Evolutionary conservation across 2,888 invertebrate species (phyloP).

Genomic region (Hedya salicella): DNA sequence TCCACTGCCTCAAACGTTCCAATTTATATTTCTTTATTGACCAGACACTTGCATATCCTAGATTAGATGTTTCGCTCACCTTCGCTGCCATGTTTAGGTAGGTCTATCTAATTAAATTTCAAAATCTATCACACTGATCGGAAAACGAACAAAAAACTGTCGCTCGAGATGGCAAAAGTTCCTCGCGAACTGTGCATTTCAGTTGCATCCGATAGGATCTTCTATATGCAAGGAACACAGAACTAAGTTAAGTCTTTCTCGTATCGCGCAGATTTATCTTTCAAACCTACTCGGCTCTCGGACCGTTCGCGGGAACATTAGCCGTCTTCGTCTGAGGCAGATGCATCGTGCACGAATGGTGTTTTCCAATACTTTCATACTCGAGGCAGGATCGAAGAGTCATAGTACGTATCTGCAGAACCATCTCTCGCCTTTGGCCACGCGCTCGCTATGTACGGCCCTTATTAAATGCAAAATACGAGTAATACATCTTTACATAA

Average conservation of each 20-base stretch:
- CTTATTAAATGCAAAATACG: constrained; percentile 78
- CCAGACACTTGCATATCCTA: not conserved
- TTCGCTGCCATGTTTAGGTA: not conserved
- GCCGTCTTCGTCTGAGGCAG: constrained; percentile 64
- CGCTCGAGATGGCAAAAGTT: constrained; percentile 50
- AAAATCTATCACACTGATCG: constrained; percentile 36
- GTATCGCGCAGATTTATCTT: constrained; percentile 78
- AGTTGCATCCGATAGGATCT: constrained; percentile 45
- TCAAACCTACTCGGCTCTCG: constrained; percentile 71
- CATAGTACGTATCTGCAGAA: constrained; percentile 62
- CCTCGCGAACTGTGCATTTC: constrained; percentile 52
- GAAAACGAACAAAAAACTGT: constrained; percentile 44
- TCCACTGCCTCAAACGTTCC: constrained; percentile 9
- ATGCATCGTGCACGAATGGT: constrained; percentile 81
- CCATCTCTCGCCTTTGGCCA: constrained; percentile 79
- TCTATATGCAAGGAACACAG: constrained; percentile 62
- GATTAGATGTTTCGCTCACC: not conserved
- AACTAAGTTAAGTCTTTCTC: constrained; percentile 55
- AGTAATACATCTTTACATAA: constrained; percentile 78
- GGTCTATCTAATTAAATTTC: constrained; percentile 39
- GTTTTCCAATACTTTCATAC: constrained; percentile 83
- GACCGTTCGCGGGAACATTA: constrained; percentile 74
- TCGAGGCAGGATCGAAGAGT: constrained; percentile 68
- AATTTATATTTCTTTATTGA: constrained; percentile 17
- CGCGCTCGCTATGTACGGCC: constrained; percentile 67